These are phyloP conservation scores for Seriola dumerili DNA, from an alignment of 2,113 vertebrate genomes.

Conservation along the genomic window DNA sequence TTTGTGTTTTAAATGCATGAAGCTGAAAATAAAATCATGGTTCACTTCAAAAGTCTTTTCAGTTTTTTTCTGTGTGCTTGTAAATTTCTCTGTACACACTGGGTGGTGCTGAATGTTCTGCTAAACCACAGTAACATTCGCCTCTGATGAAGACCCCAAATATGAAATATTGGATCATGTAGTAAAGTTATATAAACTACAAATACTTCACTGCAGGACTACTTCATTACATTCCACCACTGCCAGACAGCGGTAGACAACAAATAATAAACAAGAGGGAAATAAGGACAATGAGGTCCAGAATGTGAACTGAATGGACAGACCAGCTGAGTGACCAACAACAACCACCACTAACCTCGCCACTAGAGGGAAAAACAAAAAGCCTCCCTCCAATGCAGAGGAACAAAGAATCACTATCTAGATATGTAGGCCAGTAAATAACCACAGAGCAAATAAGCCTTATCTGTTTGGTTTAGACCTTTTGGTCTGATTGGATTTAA, in stretches of 20 bases:
- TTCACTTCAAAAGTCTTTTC: constrained; percentile 8
- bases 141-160: neutral
- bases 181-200: too few species aligned
- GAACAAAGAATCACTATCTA: neutral
- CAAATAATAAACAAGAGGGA: too few species aligned
- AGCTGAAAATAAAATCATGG: constrained; percentile 61
- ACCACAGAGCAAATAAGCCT: neutral
- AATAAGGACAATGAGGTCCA: too few species aligned
- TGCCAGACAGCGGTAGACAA: too few species aligned
- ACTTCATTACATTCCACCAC: too few species aligned
- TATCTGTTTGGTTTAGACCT: neutral
- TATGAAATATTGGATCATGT: too few species aligned
- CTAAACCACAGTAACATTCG: neutral
- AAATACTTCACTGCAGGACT: too few species aligned
- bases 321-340: neutral
- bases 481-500: neutral
- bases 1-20: constrained; percentile 63
- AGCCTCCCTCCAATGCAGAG: neutral
- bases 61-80: constrained; percentile 1
- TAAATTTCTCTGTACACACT: constrained; percentile 41
- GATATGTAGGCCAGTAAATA: neutral
- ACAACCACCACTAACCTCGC: neutral
- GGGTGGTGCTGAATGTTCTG: constrained; percentile 23
- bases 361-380: neutral
- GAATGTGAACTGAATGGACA: neutral